These are phyloP conservation scores for Lottia gigantea DNA, from an alignment of 2,888 invertebrate genomes.

Conservation along the genomic window DNA sequence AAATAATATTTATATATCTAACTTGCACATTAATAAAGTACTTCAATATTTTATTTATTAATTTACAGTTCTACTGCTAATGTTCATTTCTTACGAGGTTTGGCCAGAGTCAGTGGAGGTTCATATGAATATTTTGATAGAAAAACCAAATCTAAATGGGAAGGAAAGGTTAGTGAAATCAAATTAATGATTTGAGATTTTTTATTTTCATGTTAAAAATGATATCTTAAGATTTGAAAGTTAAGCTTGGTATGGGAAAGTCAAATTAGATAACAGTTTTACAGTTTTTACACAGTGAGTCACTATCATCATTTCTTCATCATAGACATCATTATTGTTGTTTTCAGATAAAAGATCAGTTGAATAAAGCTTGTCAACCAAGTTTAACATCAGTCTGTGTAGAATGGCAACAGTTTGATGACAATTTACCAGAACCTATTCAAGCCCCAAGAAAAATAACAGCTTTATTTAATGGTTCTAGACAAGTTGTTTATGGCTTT, in stretches of 20 bases:
- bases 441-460: constrained; percentile 64
- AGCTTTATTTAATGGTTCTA: constrained; percentile 65
- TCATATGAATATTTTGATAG: constrained; percentile 61
- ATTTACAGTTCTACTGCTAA: constrained; percentile 54
- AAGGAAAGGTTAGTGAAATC: constrained; percentile 47
- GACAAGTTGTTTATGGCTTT: constrained; percentile 66
- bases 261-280: too few species aligned
- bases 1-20: too few species aligned
- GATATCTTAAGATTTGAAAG: too few species aligned
- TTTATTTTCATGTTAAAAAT: too few species aligned
- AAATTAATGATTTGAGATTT: too few species aligned
- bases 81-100: constrained; percentile 50
- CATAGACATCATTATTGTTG: too few species aligned
- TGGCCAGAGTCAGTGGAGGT: constrained; percentile 61
- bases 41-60: too few species aligned
- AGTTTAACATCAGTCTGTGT: constrained; percentile 62
- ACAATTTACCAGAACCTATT: constrained; percentile 41
- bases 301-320: too few species aligned
- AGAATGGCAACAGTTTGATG: constrained; percentile 63
- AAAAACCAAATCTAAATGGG: constrained; percentile 65
- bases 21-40: too few species aligned
- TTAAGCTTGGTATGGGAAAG: too few species aligned
- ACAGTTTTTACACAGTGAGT: too few species aligned
- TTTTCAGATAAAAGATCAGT: constrained; percentile 49
- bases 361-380: constrained; percentile 61